Conservation (phyloP, 2,888 invertebrate species). For the Chromoteleia sp. region DNA sequence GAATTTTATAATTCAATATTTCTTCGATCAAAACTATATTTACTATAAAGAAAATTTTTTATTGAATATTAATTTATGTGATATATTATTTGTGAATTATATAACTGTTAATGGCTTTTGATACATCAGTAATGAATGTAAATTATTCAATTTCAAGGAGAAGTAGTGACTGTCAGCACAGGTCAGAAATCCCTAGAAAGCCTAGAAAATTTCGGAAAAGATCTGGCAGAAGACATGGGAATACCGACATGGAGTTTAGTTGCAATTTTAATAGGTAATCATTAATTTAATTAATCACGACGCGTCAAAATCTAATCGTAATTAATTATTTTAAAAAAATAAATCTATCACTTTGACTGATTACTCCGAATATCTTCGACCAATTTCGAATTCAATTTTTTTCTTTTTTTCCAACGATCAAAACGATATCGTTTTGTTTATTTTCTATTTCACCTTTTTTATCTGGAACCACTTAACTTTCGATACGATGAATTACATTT, state of each 20-base stretch:
- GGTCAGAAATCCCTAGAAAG: constrained; percentile 78
- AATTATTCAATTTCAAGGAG: constrained; percentile 65
- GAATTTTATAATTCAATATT: too few species aligned
- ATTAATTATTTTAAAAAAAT: background rate
- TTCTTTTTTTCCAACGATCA: too few species aligned
- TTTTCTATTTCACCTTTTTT: background rate
- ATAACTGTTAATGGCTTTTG: too few species aligned
- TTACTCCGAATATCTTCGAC: background rate
- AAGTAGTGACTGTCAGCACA: constrained; percentile 73
- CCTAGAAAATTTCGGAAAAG: constrained; percentile 86
- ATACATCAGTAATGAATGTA: too few species aligned
- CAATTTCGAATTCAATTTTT: background rate
- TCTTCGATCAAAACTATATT: too few species aligned
- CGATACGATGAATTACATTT: background rate
- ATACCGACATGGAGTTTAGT: constrained; percentile 94
- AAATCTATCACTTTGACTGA: background rate
- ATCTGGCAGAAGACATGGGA: constrained; percentile 89
- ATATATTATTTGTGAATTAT: too few species aligned
- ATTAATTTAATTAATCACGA: background rate
- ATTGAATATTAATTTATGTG: too few species aligned
- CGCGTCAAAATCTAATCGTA: background rate
- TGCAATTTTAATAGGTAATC: constrained; percentile 91
- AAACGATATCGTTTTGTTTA: too few species aligned
- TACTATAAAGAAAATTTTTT: too few species aligned
- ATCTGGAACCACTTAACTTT: background rate